Percentiles rank a stretch among this genome's conserved stretches.
Evolutionary conservation across 2,888 invertebrate genomes (phyloP).

Genomic region (Sinodicranocentrus sp.): DNA sequence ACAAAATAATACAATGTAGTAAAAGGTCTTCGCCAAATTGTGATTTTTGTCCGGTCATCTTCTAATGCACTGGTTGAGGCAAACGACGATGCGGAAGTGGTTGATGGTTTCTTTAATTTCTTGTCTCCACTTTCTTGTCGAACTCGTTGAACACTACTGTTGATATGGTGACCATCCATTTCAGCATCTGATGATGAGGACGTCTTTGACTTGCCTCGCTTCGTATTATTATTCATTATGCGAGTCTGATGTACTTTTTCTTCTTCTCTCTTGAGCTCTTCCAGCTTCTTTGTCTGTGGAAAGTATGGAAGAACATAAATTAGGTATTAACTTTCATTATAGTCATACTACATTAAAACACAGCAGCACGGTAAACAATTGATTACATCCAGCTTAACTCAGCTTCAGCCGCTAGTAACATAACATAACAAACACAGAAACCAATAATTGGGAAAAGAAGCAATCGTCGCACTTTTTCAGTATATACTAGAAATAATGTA

Average conservation of each 20-base stretch:
- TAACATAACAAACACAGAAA: too few relatives aligned
- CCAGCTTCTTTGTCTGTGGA: constrained; percentile 72
- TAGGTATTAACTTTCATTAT: too few relatives aligned
- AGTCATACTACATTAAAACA: too few relatives aligned
- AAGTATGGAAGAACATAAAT: neutral
- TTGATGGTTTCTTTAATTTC: constrained; percentile 47
- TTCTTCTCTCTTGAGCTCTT: constrained; percentile 73
- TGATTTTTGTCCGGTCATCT: constrained; percentile 83
- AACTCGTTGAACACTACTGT: constrained; percentile 54
- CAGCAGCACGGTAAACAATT: too few relatives aligned
- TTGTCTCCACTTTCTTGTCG: constrained; percentile 61
- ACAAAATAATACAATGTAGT: constrained; percentile 89
- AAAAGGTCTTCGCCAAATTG: constrained; percentile 90
- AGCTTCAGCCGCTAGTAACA: too few relatives aligned
- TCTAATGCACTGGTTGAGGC: constrained; percentile 67
- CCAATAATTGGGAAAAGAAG: too few relatives aligned
- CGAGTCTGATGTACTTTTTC: constrained; percentile 70
- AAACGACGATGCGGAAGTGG: constrained; percentile 35
- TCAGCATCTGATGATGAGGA: constrained; percentile 59
- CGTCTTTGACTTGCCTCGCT: constrained; percentile 59
- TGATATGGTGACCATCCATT: constrained; percentile 66
- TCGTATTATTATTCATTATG: constrained; percentile 74
- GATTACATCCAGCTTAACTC: too few relatives aligned
- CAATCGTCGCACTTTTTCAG: too few relatives aligned
- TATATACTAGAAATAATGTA: too few relatives aligned